Conservation (phyloP, 2,113 vertebrate species). For the Callithrix jacchus region DNA sequence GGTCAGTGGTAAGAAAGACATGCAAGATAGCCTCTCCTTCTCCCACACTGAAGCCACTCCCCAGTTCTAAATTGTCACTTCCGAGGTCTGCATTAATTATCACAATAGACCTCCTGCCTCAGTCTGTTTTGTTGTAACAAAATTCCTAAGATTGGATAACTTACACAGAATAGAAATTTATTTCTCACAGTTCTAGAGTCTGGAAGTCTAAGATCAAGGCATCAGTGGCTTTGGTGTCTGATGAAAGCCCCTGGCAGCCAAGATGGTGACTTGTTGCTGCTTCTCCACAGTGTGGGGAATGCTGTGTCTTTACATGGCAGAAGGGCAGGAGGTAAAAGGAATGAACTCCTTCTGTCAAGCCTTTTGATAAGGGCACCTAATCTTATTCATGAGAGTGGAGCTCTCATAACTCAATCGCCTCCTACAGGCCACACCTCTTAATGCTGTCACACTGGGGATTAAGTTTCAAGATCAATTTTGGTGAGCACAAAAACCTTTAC, state of each 20-base stretch:
- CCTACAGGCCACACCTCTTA: not conserved
- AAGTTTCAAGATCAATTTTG: not conserved
- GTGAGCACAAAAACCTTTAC: not conserved
- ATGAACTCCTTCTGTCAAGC: accelerated
- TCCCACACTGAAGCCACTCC: not conserved
- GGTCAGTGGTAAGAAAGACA: not conserved
- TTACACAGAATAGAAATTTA: not conserved
- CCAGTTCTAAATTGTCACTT: not conserved
- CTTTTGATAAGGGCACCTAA: not conserved
- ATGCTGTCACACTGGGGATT: not conserved
- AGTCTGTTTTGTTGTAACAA: not conserved
- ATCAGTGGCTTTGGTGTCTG: not conserved
- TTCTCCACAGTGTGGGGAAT: not conserved
- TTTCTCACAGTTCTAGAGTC: not conserved
- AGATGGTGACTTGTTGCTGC: not conserved
- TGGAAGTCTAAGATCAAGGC: not conserved
- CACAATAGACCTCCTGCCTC: not conserved
- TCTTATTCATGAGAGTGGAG: not conserved
- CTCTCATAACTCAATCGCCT: not conserved
- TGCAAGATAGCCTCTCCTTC: not conserved
- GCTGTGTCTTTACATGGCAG: not conserved
- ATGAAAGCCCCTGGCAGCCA: not conserved
- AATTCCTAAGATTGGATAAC: not conserved
- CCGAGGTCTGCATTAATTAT: not conserved
- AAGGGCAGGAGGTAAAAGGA: not conserved